Base-by-base conservation (phyloP, 1,140 invertebrate species). In the Neodiprion lecontei region DNA sequence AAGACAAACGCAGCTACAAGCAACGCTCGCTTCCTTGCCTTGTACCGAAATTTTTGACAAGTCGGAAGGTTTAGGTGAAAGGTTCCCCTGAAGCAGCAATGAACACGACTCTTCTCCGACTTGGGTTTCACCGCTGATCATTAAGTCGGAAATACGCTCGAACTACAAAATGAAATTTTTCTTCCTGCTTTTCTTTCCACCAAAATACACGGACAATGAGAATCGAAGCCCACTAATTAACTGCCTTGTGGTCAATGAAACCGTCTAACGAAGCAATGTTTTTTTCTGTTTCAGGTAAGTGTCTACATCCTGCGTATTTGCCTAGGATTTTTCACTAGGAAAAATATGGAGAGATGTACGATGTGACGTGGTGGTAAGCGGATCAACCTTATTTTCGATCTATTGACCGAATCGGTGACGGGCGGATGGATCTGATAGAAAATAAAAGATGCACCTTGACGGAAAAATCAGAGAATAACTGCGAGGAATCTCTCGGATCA, bases 211-310 rank as follows among this genome's bases (percentile, higher is more conserved):
- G 28, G 28, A 40, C 2, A 40, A 40, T 40, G 2, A 5, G 28
- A 1, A 40, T 40, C 28, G 28, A 40, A 40, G 28, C 28, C 5
- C 28, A 40, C 28, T 40, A 5, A 40, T 40, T 40, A 40, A 40
- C 28, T 5, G 5, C 5, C 28, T 1, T 1, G 28, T 40, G 28
- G 1, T 40, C 28, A 3, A 40, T 40, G 2, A 5, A 40, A 40
- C 28, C n/a, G 4, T 61, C 53, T 61, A 61, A 61, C 9, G 11
- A 61, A 61, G 53, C 11, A 0, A 61, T 17, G 4, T 61, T 61
- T 61, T 53, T 61, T 17, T 61, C n/a, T 61, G 53, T 61, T 61
- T 61, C 53, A 61, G 53, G 53, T 61, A 9, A 61, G 53, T 61
- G 11, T 61, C 11, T 5, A 9, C 28, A 40, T 40, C 28, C 28